Evolutionary conservation across 2,797 vertebrate species (phyloP), one percentile per base, ranked within the genome.

Genomic region (Parotocinclus haroldoi): DNA sequence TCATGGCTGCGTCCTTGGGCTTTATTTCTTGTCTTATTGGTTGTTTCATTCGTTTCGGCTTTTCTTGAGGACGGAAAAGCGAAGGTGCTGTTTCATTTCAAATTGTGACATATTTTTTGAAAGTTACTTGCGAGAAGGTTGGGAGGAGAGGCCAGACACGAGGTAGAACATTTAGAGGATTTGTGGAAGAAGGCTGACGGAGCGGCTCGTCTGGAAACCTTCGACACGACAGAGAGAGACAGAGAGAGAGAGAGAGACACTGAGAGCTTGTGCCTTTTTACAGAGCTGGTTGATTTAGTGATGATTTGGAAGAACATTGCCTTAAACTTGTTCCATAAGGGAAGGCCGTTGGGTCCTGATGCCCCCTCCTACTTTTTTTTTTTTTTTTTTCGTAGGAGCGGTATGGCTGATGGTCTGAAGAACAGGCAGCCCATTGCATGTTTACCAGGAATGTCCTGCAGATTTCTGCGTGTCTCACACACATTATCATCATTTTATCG

Each of bases 261-360:
- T 82, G 88, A 76, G 81, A 88, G 85, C 92, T 92, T 84, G 94
- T 97, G 94, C 94, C 95, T 96, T 96, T n/a, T 88, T 78, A 86
- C 58, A 88, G 89, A 88, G 87, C 85, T 82, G 85, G 85, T 89
- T 90, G 90, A 86, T 79, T 84, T 85, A 72, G 81, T 85, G 82
- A 90, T 87, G 88, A 91, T 88, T 89, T 91, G 85, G 88, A 92
- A 91, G 90, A 93, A 89, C 88, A 86, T 93, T 94, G 95, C 95
- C 95, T 98, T 97, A 95, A 95, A 87, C 89, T 81, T 86, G 79
- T 80, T 85, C 80, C 80, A 73, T 82, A 75, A 86, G 69, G 68
- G 69, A 77, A 57, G 76, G 78, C 71, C 68, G 51, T 66, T 18
- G 46, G 14, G 67, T 64, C 58, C 68, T 59, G 56, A 54, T 1